Percentiles rank a stretch among this genome's conserved stretches.
Conservation (phyloP, 2,797 vertebrate species). For the Peromyscus melanophrys region DNA sequence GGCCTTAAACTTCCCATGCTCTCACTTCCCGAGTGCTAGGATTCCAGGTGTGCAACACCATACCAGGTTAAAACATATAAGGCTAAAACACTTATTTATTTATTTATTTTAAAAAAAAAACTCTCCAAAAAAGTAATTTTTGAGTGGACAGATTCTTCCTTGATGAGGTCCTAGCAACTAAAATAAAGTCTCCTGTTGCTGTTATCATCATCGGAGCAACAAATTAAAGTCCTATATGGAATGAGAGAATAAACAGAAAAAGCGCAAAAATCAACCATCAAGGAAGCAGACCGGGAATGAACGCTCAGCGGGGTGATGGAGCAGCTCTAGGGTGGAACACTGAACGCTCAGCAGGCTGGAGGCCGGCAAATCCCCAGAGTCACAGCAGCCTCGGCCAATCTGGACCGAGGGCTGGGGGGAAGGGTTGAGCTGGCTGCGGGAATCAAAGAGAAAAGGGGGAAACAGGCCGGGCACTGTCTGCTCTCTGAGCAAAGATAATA, state of each 20-base stretch:
- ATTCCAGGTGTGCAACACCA: neutral
- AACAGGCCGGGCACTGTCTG: conserved; percentile 58
- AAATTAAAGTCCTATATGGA: conserved; percentile 18
- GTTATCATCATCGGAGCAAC: conserved; percentile 9
- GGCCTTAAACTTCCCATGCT: neutral
- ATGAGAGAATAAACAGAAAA: conserved; percentile 22
- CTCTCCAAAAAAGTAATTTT: neutral
- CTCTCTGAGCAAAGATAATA: conserved; percentile 81
- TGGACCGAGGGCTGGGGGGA: conserved; percentile 25
- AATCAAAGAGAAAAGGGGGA: conserved; percentile 76
- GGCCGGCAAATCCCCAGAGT: neutral
- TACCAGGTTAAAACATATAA: neutral
- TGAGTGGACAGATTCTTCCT: conserved; percentile 22
- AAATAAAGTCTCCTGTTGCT: conserved; percentile 1
- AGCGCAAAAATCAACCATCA: conserved; percentile 25
- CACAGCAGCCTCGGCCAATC: neutral
- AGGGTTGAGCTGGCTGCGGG: conserved; percentile 33
- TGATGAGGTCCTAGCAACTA: conserved; percentile 26
- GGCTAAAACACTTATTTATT: neutral
- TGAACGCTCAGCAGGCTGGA: neutral
- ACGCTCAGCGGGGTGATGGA: neutral
- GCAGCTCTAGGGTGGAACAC: neutral
- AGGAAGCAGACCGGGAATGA: neutral
- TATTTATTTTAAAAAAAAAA: conserved; percentile 29
- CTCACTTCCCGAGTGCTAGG: neutral